Base-by-base conservation (phyloP, 2,888 invertebrate species). In the Parthenolecanium corni region DNA sequence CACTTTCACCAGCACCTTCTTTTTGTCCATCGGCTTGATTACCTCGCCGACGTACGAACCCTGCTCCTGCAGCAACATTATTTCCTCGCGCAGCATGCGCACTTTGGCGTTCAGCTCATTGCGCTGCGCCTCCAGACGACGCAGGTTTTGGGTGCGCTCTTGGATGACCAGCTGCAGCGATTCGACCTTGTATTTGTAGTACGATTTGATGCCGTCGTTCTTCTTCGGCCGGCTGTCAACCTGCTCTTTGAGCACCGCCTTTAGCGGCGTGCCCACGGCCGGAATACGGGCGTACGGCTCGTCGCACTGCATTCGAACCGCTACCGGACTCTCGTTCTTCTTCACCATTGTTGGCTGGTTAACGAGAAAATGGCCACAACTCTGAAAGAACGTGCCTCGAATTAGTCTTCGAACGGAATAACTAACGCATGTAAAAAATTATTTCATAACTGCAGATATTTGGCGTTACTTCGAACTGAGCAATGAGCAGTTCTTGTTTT, bases 11-110 rank as follows among this genome's bases (percentile, higher is more conserved):
- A 98, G 80, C 0, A 98, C 97, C 75, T 98, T 98, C 77, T 98
- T 98, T 75, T 99, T 98, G 75, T 99, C 98, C 97, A 98, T 99
- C 0, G 96, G 95, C 73, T 98, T 97, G 0, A 97, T 96, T 3
- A 98, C 97, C 77, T 98, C 98, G 11, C 98, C 98, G 2, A 98
- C 98, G 76, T 99, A 97, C 18, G 96, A 96, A 14, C 98, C 98
- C 74, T 99, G 98, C 72, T 99, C 98, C 74, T 89, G 89, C 12
- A 98, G 78, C 24, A 97, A 80, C 76, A 97, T 96, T 1, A 99
- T 78, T 73, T 98, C 98, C 73, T 98, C 98, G 9, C 97, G 84
- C 66, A 98, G 75, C 91, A 96, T 91, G 36, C 98, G 86, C 49
- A 98, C 97, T 85, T 97, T 98, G 9, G 95, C 94, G 77, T 98